Evolutionary conservation across 1,140 invertebrate species (phyloP), one percentile per base, ranked within the genome.

Genomic region (Drosophila subobscura): DNA sequence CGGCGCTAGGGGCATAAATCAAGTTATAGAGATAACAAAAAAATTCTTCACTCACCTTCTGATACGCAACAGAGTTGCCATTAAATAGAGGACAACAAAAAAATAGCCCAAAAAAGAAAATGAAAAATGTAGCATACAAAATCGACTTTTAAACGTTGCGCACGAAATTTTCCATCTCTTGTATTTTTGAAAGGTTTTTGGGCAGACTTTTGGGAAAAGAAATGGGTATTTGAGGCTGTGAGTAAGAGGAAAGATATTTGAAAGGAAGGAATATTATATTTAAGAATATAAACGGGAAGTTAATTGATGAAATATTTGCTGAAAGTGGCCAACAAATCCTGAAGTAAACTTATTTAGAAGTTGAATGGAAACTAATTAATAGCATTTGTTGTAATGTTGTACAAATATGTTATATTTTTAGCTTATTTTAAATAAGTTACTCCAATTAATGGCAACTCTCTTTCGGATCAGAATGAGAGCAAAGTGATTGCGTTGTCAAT

Each of bases 21-120:
- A 77, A 86, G 85, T 86, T 86, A 81, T 67, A 74, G 61, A 75
- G 77, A 72, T 75, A 80, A 60, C 72, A 47, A 55, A 51, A 51
- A 70, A 63, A 63, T 47, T 60, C 74, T 41, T 55, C 71, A 54
- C 70, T 70, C 71, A 74, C 79, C 73, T 37, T 78, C 53, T 41
- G 71, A 49, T 67, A 47, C 41, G 46, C 44, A 58, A 12, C n/a
- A 27, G 20, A 37, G 33, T 37, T 37, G 33, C 33, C 33, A 37
- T 33, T 33, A 8, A 33, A 33, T 8, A 7, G 29, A 8, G 29
- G 29, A 4, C 33, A 37, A 37, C 5, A 14, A 40, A 65, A 75
- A 72, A 55, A 58, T 22, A 16, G 12, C 20, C 59, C 12, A 55
- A 53, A 50, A 57, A 41, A 23, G 27, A 33, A 51, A 6, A 10